These are phyloP conservation scores for Dipus sagitta DNA, from an alignment of 2,797 vertebrate genomes.

Conservation along the genomic window DNA sequence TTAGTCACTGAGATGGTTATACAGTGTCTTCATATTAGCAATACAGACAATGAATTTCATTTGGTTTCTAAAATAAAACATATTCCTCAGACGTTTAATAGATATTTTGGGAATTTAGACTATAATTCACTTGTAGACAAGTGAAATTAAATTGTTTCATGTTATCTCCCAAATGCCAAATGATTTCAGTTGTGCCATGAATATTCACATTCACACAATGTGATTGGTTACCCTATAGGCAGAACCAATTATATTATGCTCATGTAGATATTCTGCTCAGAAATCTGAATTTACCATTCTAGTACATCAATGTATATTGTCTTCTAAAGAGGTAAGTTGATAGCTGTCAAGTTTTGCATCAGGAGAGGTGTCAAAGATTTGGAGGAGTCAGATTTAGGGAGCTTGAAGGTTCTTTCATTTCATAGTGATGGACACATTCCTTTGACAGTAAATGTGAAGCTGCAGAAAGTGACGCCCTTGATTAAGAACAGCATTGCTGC, in stretches of 20 bases:
- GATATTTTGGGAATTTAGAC: constrained; percentile 15
- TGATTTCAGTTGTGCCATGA: constrained; percentile 69
- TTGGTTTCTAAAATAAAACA: constrained; percentile 41
- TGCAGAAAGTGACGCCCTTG: constrained; percentile 26
- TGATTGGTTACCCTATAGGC: constrained; percentile 82
- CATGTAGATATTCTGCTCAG: constrained; percentile 62
- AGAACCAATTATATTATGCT: constrained; percentile 80
- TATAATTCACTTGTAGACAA: constrained; percentile 68
- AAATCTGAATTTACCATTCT: constrained; percentile 66
- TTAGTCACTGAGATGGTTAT: constrained; percentile 4
- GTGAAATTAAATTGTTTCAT: constrained; percentile 71
- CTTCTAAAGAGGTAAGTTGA: constrained; percentile 62
- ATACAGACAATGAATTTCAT: constrained; percentile 18
- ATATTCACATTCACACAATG: constrained; percentile 67
- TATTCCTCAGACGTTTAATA: constrained; percentile 50
- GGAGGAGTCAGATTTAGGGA: constrained; percentile 69
- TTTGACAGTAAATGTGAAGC: constrained; percentile 60
- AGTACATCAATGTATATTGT: not conserved
- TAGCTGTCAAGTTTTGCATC: constrained; percentile 65
- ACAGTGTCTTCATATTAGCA: not conserved
- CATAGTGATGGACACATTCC: constrained; percentile 26
- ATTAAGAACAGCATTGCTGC: constrained; percentile 29
- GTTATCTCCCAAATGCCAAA: constrained; percentile 67
- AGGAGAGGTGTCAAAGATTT: constrained; percentile 60
- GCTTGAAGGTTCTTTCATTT: constrained; percentile 57